Conservation (phyloP, 2,797 vertebrate genomes). For the Ptychobarbus kaznakovi region DNA sequence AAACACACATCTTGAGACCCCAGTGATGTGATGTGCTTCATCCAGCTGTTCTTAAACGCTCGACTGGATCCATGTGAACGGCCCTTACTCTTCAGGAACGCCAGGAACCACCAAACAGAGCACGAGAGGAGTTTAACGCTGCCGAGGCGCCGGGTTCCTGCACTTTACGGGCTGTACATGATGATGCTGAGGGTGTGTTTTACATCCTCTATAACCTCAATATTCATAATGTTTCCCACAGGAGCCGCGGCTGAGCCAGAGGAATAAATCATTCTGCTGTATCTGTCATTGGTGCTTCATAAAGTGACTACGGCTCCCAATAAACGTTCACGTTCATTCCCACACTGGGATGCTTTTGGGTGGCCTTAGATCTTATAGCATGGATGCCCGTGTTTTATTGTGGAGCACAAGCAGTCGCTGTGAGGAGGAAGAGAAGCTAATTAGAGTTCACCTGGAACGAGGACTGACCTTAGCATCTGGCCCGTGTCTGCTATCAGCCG, state of each 20-base stretch:
- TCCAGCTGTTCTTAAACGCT: not conserved
- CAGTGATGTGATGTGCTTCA: not conserved
- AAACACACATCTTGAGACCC: not conserved
- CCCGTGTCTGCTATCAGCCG: conserved; percentile 12
- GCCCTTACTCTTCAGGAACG: conserved; percentile 33
- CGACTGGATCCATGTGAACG: not conserved
- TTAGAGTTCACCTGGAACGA: conserved; percentile 27
- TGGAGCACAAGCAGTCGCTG: not conserved
- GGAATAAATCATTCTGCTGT: conserved; percentile 65
- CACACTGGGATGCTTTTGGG: conserved; percentile 59
- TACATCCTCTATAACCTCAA: conserved; percentile 53
- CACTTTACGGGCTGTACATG: conserved; percentile 59
- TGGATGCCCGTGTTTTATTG: conserved; percentile 57
- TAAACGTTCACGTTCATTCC: conserved; percentile 53
- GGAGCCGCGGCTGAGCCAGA: conserved; percentile 54
- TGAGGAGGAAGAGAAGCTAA: conserved; percentile 22
- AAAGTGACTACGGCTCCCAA: conserved; percentile 63
- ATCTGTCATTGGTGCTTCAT: conserved; percentile 69
- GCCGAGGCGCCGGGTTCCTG: conserved; percentile 19
- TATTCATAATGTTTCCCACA: conserved; percentile 62
- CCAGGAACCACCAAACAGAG: not conserved
- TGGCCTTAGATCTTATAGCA: conserved; percentile 35
- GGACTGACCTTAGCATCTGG: conserved; percentile 40
- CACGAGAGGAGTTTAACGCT: conserved; percentile 23
- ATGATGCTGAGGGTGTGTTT: conserved; percentile 59